Evolutionary conservation across 1,140 invertebrate species (phyloP).

Genomic region (Dermatophagoides farinae): DNA sequence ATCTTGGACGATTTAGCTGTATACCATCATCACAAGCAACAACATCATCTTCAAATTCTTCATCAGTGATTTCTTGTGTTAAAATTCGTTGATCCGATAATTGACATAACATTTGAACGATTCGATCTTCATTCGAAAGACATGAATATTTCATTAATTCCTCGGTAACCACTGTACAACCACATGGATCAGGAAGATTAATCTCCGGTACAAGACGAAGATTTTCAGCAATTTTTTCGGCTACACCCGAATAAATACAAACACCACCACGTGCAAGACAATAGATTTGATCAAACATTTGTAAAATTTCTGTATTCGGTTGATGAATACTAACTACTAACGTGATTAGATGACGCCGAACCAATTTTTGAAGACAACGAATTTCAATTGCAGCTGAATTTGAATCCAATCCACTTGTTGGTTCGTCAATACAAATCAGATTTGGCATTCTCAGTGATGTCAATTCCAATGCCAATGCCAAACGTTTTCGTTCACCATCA

Average conservation of each 20-base stretch:
- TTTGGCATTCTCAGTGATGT: constrained; percentile 35
- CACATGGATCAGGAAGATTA: background rate
- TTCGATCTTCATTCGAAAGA: background rate
- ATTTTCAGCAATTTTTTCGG: background rate
- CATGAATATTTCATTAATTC: constrained; percentile 1
- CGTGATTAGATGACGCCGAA: background rate
- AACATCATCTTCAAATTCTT: background rate
- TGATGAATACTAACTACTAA: constrained; percentile 2
- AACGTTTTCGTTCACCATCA: constrained; percentile 72
- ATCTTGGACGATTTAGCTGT: background rate
- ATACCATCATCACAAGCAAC: background rate
- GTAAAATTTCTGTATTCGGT: background rate
- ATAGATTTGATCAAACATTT: constrained; percentile 1
- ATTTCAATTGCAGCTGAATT: constrained; percentile 3
- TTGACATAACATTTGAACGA: background rate
- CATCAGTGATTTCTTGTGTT: background rate
- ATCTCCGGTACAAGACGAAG: background rate
- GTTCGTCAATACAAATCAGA: constrained; percentile 22
- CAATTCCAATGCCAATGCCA: constrained; percentile 69
- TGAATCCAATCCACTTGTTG: constrained; percentile 29
- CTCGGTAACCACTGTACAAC: background rate
- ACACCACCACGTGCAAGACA: constrained; percentile 4
- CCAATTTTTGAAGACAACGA: background rate
- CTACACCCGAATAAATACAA: constrained; percentile 1
- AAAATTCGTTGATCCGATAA: background rate